A percentile compares a stretch with the other conserved stretches of the same genome.
phyloP scores from a whole-genome alignment of 2,888 invertebrate species.

The Glyphotaelius pellucidus region DNA sequence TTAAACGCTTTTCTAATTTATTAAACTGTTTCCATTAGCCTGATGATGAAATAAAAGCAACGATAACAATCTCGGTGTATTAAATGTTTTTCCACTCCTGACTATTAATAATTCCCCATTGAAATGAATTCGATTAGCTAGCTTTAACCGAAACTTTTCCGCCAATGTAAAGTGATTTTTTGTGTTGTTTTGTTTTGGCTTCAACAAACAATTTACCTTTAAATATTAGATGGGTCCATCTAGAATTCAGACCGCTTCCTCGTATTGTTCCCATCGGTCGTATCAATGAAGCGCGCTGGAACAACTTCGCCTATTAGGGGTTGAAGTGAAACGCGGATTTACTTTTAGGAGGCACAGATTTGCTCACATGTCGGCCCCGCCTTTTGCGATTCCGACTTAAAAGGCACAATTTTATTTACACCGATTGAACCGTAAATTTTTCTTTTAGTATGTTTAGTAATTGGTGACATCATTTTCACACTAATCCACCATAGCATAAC shows the following conservation, averaged over 20 bases:
- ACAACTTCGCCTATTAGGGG: conserved; percentile 30
- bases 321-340: conserved; percentile 11
- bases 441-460: no score
- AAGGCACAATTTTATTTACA: neutral
- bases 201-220: neutral
- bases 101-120: neutral
- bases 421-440: neutral
- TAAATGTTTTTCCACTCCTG: neutral
- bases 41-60: neutral
- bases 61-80: neutral
- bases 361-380: neutral
- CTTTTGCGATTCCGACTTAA: neutral
- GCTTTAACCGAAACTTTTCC: neutral
- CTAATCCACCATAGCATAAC: no score
- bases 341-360: neutral
- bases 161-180: neutral
- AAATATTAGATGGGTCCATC: conserved; percentile 26
- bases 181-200: neutral
- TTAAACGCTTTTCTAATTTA: neutral
- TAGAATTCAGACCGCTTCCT: conserved; percentile 33
- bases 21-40: neutral
- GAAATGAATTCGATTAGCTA: conserved; percentile 11
- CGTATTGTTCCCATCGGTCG: conserved; percentile 27
- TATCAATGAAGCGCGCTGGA: conserved; percentile 10
- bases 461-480: no score